These are phyloP conservation scores for Ruditapes philippinarum DNA, from an alignment of 1,140 invertebrate genomes.

Conservation along the genomic window DNA sequence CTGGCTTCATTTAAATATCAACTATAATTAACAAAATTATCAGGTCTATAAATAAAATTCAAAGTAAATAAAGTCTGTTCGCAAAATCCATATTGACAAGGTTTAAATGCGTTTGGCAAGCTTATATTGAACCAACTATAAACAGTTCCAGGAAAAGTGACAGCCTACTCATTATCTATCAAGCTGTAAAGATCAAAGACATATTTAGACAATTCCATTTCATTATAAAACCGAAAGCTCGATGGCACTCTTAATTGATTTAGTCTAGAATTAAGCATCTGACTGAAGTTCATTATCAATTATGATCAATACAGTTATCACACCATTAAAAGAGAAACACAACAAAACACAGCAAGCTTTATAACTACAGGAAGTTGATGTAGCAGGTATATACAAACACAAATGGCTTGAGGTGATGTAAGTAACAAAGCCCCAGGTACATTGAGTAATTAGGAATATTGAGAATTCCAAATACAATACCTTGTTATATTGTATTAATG, in stretches of 20 bases:
- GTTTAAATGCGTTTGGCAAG: too few relatives aligned
- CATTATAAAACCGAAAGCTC: neutral
- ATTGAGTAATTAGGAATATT: conserved; percentile 16
- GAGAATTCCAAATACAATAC: neutral
- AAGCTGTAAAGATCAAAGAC: neutral
- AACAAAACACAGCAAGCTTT: neutral
- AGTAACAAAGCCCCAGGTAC: conserved; percentile 17
- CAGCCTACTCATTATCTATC: neutral
- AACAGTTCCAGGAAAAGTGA: neutral
- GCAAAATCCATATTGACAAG: too few relatives aligned
- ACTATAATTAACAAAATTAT: too few relatives aligned
- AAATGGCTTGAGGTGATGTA: neutral
- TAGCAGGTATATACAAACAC: neutral
- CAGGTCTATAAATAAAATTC: too few relatives aligned
- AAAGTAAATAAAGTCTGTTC: too few relatives aligned
- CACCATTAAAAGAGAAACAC: too few relatives aligned
- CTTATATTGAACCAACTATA: neutral
- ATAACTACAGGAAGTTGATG: too few relatives aligned
- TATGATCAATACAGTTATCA: too few relatives aligned
- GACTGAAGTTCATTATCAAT: too few relatives aligned
- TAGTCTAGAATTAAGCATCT: neutral
- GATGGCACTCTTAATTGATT: neutral
- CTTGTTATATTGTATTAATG: neutral
- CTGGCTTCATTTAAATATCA: too few relatives aligned
- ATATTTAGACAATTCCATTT: neutral